Evolutionary conservation across 1,140 invertebrate genomes (phyloP).

Genomic region (Ips nitidus): DNA sequence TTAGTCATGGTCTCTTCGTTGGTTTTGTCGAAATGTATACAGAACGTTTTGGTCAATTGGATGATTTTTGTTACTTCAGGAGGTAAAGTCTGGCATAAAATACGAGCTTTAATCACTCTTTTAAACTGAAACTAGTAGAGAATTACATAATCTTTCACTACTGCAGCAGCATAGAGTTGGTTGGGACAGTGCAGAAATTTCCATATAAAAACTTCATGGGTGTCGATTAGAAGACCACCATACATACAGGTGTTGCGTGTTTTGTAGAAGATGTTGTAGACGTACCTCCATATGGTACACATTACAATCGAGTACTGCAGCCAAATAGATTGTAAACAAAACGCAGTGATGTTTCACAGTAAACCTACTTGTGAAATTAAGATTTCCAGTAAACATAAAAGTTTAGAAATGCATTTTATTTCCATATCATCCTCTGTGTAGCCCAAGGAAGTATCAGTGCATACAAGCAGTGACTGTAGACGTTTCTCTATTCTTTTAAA

Average conservation of each 20-base stretch:
- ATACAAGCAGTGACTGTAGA: conserved; percentile 32
- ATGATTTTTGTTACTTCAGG: conserved; percentile 42
- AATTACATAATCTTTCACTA: conserved; percentile 43
- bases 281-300: conserved; percentile 45
- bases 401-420: conserved; percentile 40
- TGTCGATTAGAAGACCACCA: conserved; percentile 43
- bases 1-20: conserved; percentile 40
- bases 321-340: not conserved
- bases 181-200: conserved; percentile 42
- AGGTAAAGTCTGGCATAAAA: conserved; percentile 31
- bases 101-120: not conserved
- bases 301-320: conserved; percentile 41
- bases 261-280: conserved; percentile 43
- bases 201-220: conserved; percentile 36
- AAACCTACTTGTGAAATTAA: conserved; percentile 42
- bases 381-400: conserved; percentile 44
- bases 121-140: not conserved
- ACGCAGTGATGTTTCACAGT: not conserved
- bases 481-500: conserved; percentile 41
- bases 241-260: conserved; percentile 42
- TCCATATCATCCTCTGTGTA: conserved; percentile 45
- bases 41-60: conserved; percentile 43
- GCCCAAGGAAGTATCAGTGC: conserved; percentile 35
- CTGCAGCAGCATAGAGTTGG: conserved; percentile 40
- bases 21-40: conserved; percentile 44